phyloP scores from a whole-genome alignment of 2,797 vertebrate genomes.

The Tragopan temminckii region DNA sequence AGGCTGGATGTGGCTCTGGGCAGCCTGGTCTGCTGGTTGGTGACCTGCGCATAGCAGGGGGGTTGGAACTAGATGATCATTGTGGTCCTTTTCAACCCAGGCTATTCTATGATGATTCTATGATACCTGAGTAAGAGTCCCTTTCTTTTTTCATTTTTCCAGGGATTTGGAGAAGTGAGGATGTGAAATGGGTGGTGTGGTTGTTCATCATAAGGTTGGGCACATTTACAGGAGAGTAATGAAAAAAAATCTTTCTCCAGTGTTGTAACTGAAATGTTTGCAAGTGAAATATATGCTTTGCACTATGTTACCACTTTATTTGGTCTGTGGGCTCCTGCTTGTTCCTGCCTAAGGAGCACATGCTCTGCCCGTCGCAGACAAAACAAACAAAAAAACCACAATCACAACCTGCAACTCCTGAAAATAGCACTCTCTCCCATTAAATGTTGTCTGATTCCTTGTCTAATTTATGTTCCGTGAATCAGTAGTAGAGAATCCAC shows the following conservation, averaged over 20 bases:
- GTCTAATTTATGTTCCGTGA: background rate
- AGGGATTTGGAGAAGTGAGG: background rate
- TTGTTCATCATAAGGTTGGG: background rate
- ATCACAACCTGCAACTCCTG: background rate
- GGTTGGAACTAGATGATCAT: no score
- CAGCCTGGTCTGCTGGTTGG: no score
- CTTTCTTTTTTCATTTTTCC: background rate
- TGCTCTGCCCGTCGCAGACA: background rate
- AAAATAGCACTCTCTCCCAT: background rate
- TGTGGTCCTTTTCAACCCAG: no score
- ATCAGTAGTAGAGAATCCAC: background rate
- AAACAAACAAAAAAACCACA: background rate
- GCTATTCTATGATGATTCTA: no score
- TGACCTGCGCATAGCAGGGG: no score
- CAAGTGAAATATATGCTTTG: background rate
- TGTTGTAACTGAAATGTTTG: background rate
- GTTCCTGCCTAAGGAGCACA: background rate
- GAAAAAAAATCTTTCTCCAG: background rate
- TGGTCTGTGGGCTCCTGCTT: background rate
- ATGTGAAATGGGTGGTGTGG: background rate
- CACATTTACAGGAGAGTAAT: background rate
- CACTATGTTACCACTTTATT: background rate
- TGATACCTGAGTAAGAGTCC: background rate
- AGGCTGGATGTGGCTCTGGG: no score
- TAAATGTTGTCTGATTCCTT: background rate